Evolutionary conservation across 2,797 vertebrate genomes (phyloP).

Genomic region (Schizopygopsis malacanthus): DNA sequence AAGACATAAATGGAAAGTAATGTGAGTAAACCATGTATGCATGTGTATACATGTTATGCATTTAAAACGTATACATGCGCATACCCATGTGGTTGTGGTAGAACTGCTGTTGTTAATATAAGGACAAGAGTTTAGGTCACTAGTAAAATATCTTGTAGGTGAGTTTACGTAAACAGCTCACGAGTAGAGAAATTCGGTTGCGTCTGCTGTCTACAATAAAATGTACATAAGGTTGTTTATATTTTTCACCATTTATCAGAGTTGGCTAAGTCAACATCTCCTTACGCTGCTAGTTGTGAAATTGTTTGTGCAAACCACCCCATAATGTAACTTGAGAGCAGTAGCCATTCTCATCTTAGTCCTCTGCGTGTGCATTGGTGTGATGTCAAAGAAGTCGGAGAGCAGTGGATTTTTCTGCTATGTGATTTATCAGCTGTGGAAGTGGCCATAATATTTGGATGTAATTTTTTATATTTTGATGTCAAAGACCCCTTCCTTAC

Average conservation of each 20-base stretch:
- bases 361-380: constrained; percentile 38
- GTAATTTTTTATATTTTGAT: constrained; percentile 32
- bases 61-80: constrained; percentile 68
- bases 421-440: constrained; percentile 46
- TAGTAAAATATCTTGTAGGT: constrained; percentile 75
- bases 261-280: constrained; percentile 51
- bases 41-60: constrained; percentile 67
- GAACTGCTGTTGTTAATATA: constrained; percentile 62
- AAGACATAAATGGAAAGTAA: constrained; percentile 61
- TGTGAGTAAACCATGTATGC: constrained; percentile 71
- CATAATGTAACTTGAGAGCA: constrained; percentile 43
- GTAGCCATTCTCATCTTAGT: constrained; percentile 25
- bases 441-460: constrained; percentile 37
- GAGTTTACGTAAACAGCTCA: constrained; percentile 68
- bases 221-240: constrained; percentile 60
- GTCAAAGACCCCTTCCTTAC: background rate
- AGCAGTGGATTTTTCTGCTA: constrained; percentile 23
- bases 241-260: constrained; percentile 60
- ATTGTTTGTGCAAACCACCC: constrained; percentile 37
- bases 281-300: constrained; percentile 57
- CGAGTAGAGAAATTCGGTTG: constrained; percentile 60
- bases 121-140: constrained; percentile 69
- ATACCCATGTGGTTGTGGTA: constrained; percentile 56
- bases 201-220: constrained; percentile 48
- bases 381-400: constrained; percentile 26